Evolutionary conservation across 2,888 invertebrate genomes (phyloP), one percentile per base, ranked within the genome.

Genomic region (Tipula vernalis): DNA sequence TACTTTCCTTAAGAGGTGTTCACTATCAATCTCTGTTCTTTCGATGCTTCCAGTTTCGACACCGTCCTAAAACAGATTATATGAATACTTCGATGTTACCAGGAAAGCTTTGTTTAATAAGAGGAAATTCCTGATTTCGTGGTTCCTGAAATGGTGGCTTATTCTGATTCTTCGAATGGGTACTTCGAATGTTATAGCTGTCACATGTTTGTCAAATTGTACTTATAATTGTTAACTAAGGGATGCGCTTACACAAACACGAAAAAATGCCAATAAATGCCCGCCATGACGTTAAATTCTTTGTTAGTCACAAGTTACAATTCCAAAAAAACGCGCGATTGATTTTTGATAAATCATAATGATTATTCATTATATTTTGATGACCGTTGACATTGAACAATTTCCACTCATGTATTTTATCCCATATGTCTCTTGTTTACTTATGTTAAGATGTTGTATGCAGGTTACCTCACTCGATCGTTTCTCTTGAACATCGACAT

Each of bases 271-370:
- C 13, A 15, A 51, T 51, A n/a, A 51, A 51, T 51, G 0, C 51
- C 0, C 47, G 13, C n/a, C 51, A 51, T 51, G n/a, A 51, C 42
- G 83, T 83, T 42, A 1, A 51, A 51, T 15, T 51, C 51, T 83
- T 84, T 44, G 36, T 86, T 86, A 44, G 28, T 86, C 15, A 83
- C 83, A 86, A 41, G 41, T 41, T 39, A 85, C 84, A 85, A 85
- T 85, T 85, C 84, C 84, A 85, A 85, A 41, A 51, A 87, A 84
- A 51, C 51, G 51, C n/a, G 51, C 86, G 87, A 87, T 87, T 87
- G 87, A 87, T 86, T 87, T 83, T 87, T 87, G 86, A 87, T 87
- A 44, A 87, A 87, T 87, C 85, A 87, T 87, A 85, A 83, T 86
- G 86, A 86, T 86, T 86, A 87, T 87, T 86, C 86, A 44, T 86